These are phyloP conservation scores for Craseonycteris thonglongyai DNA, from an alignment of 2,113 vertebrate genomes.

Conservation along the genomic window DNA sequence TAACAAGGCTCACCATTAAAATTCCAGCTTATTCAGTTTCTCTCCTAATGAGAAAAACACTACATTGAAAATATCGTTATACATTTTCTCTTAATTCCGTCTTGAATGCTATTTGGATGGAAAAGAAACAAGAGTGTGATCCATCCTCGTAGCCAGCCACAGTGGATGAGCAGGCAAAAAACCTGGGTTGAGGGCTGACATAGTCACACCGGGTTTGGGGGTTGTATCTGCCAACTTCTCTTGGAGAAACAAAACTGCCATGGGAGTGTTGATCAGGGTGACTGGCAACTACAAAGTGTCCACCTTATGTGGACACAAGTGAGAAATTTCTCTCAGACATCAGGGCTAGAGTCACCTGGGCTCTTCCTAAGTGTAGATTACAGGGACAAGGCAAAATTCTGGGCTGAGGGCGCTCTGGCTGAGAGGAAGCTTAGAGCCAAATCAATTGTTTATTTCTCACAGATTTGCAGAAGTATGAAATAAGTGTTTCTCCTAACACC, in stretches of 20 bases:
- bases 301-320: background rate
- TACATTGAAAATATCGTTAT: slow-evolving; percentile 9
- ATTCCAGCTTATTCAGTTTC: slow-evolving; percentile 45
- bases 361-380: background rate
- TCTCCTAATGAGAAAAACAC: slow-evolving; percentile 53
- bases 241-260: background rate
- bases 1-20: slow-evolving; percentile 52
- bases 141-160: background rate
- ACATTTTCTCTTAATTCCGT: slow-evolving; percentile 26
- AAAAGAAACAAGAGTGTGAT: background rate
- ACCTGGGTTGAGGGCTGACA: background rate
- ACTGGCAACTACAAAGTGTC: background rate
- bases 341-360: background rate
- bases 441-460: background rate
- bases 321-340: background rate
- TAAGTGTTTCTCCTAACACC: background rate
- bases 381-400: background rate
- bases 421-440: background rate
- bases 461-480: background rate
- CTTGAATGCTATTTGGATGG: slow-evolving; percentile 22
- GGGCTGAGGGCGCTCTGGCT: background rate
- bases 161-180: background rate
- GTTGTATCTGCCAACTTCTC: background rate
- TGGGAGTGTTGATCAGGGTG: background rate
- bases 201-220: background rate